Base-by-base conservation (phyloP, 2,797 vertebrate genomes). In the Phoebastria nigripes region DNA sequence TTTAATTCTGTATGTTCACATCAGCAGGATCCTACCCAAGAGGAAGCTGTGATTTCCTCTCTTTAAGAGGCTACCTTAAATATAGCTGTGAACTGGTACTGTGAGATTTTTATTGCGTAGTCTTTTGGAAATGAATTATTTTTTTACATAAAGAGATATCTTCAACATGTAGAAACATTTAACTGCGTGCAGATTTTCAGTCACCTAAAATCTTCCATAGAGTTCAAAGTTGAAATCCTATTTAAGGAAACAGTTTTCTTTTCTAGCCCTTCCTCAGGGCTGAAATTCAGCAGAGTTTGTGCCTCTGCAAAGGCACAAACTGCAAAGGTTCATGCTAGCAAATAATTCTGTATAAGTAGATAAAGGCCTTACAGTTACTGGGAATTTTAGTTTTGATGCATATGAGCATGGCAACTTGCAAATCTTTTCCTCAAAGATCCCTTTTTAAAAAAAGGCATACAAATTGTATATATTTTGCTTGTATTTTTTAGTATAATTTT, bases 21-120 rank as follows among this genome's bases (percentile, higher is more conserved):
- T 81, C 72, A 86, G 28, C 58, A 81, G 61, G 52, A 71, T 37
- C 56, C 37, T 87, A 78, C 67, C 71, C 84, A 89, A 85, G 22
- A 88, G 79, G 72, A 92, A 96, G 72, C 37, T 88, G 49, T 67
- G 56, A 71, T 69, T 95, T 96, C 82, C 82, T 74, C 29, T 86
- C 20, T 81, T 76, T 69, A 47, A 69, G 18, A 94, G 16, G 22
- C 12, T 19, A 28, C 33, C 17, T 78, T 78, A 70, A 90, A 82
- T 42, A 47, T 2, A 87, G 22, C 26, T 59, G 46, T 84, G 49
- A 87, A 54, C 26, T 33, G 3, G 9, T 55, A 39, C 20, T 63
- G 33, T 52, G 63, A 92, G 22, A 31, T 13, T 3, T 2, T 18
- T 82, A 78, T 63, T 84, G 15, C 35, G 21, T 10, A 66, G 11